Conservation (phyloP, 2,113 vertebrate species). For the Catharus bicknelli region DNA sequence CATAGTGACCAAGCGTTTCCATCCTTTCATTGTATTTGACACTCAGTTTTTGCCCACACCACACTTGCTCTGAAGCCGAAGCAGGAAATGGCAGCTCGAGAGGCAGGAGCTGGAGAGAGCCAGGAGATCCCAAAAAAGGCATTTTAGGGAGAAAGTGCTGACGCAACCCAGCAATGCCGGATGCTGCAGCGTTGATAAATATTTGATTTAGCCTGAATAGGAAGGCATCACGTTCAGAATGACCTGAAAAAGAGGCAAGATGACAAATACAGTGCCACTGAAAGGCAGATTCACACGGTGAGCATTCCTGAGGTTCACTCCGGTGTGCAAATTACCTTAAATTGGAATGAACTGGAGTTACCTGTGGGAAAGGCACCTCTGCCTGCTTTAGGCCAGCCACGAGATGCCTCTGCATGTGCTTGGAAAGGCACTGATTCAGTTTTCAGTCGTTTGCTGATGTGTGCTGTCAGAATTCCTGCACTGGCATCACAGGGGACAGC, state of each 20-base stretch:
- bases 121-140: not conserved
- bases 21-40: not conserved
- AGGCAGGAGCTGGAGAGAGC: not conserved
- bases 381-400: fast-evolving
- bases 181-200: conserved; percentile 5
- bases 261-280: fast-evolving
- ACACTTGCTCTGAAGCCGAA: not conserved
- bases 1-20: not conserved
- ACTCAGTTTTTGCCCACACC: not conserved
- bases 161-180: not conserved
- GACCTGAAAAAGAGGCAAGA: not conserved
- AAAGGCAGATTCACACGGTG: not conserved
- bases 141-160: not conserved
- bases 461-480: not conserved
- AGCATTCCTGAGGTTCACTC: not conserved
- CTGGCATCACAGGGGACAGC: not conserved
- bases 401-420: not conserved
- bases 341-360: not conserved
- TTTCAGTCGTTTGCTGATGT: fast-evolving
- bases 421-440: not conserved
- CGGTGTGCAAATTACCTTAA: not conserved
- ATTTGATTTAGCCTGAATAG: conserved; percentile 1
- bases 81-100: not conserved
- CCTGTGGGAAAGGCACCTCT: not conserved
- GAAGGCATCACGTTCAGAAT: not conserved